Evolutionary conservation across 1,140 invertebrate species (phyloP).

Genomic region (Anastatus disparis): DNA sequence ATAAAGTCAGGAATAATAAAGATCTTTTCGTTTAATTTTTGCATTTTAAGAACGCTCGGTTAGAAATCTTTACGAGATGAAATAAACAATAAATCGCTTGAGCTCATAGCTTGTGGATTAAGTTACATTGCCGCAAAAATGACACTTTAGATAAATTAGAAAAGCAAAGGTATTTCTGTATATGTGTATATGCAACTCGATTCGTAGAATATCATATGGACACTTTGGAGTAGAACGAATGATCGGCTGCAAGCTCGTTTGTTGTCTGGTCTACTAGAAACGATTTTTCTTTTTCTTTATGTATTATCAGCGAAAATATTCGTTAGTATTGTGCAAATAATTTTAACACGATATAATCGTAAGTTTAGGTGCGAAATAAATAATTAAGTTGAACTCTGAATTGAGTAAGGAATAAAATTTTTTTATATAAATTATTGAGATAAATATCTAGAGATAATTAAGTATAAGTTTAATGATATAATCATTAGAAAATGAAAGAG

Average conservation of each 20-base stretch:
- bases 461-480: no score
- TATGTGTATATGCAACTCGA: slow-evolving; percentile 14
- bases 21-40: no score
- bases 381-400: slow-evolving; percentile 2
- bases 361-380: neutral
- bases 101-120: slow-evolving; percentile 1
- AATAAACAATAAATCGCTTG: slow-evolving; percentile 33
- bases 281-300: neutral
- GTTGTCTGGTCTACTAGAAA: slow-evolving; percentile 12
- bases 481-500: no score
- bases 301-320: no score
- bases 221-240: slow-evolving; percentile 2
- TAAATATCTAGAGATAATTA: no score
- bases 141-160: slow-evolving; percentile 34
- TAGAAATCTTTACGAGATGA: slow-evolving; percentile 25
- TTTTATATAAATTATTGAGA: no score
- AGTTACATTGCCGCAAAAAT: slow-evolving; percentile 36
- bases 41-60: no score
- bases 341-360: slow-evolving; percentile 1
- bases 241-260: slow-evolving; percentile 2
- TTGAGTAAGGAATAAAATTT: no score
- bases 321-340: neutral
- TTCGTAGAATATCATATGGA: slow-evolving; percentile 26
- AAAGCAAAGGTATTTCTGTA: slow-evolving; percentile 25
- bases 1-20: no score